These are phyloP conservation scores for Acanthornis magna DNA, from an alignment of 2,797 vertebrate genomes.

Conservation along the genomic window DNA sequence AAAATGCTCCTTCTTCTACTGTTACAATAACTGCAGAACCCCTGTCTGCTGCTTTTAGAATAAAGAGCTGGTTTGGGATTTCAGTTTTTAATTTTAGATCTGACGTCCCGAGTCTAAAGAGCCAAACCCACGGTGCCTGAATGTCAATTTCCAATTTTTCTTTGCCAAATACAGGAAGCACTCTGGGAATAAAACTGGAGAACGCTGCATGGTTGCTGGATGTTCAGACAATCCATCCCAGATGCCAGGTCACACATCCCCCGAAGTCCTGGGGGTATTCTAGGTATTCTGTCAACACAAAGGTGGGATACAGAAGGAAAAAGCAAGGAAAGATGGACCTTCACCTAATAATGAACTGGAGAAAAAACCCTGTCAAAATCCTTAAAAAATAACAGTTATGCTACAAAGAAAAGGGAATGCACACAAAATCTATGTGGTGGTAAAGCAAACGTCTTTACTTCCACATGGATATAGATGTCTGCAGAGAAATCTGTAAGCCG, in stretches of 20 bases:
- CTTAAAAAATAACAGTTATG: not conserved
- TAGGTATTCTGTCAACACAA: not conserved
- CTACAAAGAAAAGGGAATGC: not conserved
- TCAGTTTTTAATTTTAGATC: not conserved
- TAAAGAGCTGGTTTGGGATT: not conserved
- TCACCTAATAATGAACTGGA: not conserved
- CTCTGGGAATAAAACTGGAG: not conserved
- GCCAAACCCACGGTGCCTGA: not conserved
- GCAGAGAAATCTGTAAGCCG: not conserved
- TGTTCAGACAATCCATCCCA: not conserved
- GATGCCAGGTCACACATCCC: not conserved
- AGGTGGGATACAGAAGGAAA: not conserved
- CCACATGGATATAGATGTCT: not conserved
- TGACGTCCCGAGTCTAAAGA: not conserved
- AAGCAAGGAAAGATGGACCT: not conserved
- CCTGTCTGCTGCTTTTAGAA: not conserved
- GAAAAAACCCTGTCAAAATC: not conserved
- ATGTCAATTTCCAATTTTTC: not conserved
- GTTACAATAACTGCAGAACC: not conserved
- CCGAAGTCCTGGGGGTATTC: not conserved
- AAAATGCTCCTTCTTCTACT: not conserved
- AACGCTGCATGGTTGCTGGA: not conserved
- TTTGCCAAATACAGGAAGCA: not conserved
- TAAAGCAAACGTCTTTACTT: not conserved
- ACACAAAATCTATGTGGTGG: not conserved